Evolutionary conservation across 2,797 vertebrate species (phyloP).

Genomic region (Hafferia zeledoni): DNA sequence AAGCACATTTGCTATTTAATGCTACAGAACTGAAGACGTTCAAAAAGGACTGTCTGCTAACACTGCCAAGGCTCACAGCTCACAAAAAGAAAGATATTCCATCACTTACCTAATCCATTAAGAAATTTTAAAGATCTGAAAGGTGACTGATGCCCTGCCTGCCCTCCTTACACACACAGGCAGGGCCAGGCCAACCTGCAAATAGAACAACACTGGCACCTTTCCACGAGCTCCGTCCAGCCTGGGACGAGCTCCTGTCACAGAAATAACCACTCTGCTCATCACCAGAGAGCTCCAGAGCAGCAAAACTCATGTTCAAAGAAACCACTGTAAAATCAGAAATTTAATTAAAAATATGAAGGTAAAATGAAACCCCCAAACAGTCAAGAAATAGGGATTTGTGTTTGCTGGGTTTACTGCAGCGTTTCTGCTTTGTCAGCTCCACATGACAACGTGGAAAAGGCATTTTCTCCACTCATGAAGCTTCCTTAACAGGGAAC

Average conservation of each 20-base stretch:
- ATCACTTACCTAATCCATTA: neutral
- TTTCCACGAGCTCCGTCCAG: constrained; percentile 21
- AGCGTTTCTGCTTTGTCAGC: neutral
- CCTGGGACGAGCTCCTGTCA: neutral
- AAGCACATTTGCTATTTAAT: neutral
- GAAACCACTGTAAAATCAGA: neutral
- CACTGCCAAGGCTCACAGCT: neutral
- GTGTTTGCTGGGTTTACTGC: neutral
- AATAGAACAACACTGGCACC: neutral
- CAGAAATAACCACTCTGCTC: neutral
- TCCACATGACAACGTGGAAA: neutral
- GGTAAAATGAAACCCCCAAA: neutral
- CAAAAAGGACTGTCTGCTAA: neutral
- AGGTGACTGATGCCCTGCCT: neutral
- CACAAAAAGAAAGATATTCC: neutral
- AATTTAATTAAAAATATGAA: neutral
- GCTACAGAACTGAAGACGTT: rapidly evolving
- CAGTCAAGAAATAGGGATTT: neutral
- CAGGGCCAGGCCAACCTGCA: constrained; percentile 14
- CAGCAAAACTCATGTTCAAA: neutral
- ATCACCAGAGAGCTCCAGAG: neutral
- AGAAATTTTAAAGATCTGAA: neutral
- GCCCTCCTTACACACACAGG: neutral
- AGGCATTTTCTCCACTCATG: neutral
- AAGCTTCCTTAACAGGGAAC: neutral